Conservation (phyloP, 2,113 vertebrate genomes). For the Chelonoidis abingdonii region DNA sequence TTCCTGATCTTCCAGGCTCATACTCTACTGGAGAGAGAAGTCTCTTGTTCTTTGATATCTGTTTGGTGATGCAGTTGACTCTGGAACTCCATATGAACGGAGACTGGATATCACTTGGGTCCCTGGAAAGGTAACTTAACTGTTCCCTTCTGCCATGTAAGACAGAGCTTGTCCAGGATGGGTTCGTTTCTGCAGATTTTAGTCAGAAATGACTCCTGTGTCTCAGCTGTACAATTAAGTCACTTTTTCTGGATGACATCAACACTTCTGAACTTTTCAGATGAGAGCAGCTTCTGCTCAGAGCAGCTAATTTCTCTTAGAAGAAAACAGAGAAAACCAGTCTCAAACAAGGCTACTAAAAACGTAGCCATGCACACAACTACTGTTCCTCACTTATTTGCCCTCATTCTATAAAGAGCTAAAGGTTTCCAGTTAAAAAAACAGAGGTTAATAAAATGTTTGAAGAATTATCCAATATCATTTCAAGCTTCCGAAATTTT, state of each 20-base stretch:
- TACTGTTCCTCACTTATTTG: not conserved
- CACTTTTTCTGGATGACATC: slow-evolving; percentile 72
- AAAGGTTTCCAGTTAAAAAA: not conserved
- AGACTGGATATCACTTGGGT: not conserved
- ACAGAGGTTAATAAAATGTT: not conserved
- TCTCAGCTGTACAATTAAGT: slow-evolving; percentile 74
- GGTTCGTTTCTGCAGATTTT: slow-evolving; percentile 79
- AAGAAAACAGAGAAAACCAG: not conserved
- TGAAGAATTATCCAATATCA: not conserved
- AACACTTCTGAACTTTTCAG: slow-evolving; percentile 77
- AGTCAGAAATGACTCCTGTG: slow-evolving; percentile 81
- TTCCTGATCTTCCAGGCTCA: slow-evolving; percentile 69
- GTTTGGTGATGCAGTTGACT: slow-evolving; percentile 64
- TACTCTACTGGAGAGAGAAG: slow-evolving; percentile 76
- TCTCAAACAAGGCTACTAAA: not conserved
- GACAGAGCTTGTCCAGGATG: slow-evolving; percentile 78
- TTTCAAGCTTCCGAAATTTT: not conserved
- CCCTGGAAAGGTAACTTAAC: slow-evolving; percentile 67
- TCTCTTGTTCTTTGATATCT: slow-evolving; percentile 70
- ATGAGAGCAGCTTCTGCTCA: slow-evolving; percentile 79
- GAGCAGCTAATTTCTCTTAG: slow-evolving; percentile 78
- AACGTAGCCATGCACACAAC: not conserved
- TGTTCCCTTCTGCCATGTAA: slow-evolving; percentile 79
- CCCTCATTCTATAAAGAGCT: not conserved
- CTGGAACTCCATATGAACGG: slow-evolving; percentile 22